Evolutionary conservation across 2,888 invertebrate species (phyloP), one percentile per base, ranked within the genome.

Genomic region (Amiota mariae): DNA sequence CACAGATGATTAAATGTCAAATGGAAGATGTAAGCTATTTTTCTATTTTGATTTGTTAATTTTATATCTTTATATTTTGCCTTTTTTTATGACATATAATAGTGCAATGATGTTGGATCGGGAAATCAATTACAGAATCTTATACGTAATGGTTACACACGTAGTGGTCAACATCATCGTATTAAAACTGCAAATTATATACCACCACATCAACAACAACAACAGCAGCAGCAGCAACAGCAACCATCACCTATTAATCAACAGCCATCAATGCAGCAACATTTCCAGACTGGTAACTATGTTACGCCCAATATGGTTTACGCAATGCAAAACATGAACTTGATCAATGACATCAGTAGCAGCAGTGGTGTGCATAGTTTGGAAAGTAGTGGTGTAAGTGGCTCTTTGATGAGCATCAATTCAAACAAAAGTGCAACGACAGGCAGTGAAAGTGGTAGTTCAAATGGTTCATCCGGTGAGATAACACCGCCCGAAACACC

Each of bases 401-500:
- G 76, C 12, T 77, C 79, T 36, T 81, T 84, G 75, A 76, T 83
- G 51, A 79, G 79, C 63, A 87, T 86, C 72, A 85, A 85, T 79
- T 86, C 87, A 15, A 87, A 84, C 74, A 89, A 89, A 76, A 87
- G 87, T 76, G 79, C 83, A 12, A 76, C 85, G 8, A 80, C 84
- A 20, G 89, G 88, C 49, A 90, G 90, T 76, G 90, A 90, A 79
- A 88, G 90, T 2, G 89, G 89, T 47, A 90, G 90, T 76, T 89
- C 90, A n/a, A 86, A 89, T 78, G 89, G 89, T 36, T 90, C 90
- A n/a, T 87, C 87, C 13, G 89, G 88, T 24, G 90, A 90, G 68
- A 84, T 87, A 75, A 88, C 90, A 70, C 90, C 90, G 63, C 89
- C 90, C 54, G 90, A 90, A 76, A 90, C 90, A 72, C 90, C 90